These are phyloP conservation scores for Drosophila melanosoma DNA, from an alignment of 2,888 invertebrate genomes.

Conservation along the genomic window DNA sequence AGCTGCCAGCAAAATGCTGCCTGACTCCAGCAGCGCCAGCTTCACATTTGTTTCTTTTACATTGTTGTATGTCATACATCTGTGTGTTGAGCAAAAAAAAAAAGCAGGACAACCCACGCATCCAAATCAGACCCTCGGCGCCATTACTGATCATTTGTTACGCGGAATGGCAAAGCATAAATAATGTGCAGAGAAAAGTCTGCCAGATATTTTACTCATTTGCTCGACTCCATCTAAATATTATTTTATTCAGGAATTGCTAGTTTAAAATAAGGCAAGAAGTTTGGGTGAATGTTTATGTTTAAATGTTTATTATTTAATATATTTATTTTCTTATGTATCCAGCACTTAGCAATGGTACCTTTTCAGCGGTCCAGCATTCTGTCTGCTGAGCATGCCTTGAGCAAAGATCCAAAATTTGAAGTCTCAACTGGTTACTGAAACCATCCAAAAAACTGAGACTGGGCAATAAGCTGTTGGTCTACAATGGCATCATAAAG, in stretches of 20 bases:
- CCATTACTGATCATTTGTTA: slow-evolving; percentile 45
- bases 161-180: background rate
- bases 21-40: slow-evolving; percentile 6
- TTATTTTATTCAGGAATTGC: background rate
- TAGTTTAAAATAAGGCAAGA: background rate
- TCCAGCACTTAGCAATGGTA: background rate
- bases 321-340: background rate
- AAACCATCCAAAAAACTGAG: background rate
- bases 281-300: no score
- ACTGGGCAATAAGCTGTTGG: background rate
- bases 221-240: background rate
- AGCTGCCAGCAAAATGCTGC: slow-evolving; percentile 7
- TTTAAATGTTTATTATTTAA: no score
- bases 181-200: background rate
- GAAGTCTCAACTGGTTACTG: background rate
- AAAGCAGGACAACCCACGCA: slow-evolving; percentile 11
- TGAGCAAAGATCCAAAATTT: background rate
- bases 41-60: slow-evolving; percentile 15
- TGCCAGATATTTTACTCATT: background rate
- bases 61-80: slow-evolving; percentile 19
- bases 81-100: slow-evolving; percentile 9
- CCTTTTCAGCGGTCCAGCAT: background rate
- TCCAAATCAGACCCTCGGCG: slow-evolving; percentile 26
- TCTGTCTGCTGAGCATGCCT: background rate
- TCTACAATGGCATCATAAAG: background rate